Base-by-base conservation (phyloP, 1,140 invertebrate genomes). In the Charaxes varanes region DNA sequence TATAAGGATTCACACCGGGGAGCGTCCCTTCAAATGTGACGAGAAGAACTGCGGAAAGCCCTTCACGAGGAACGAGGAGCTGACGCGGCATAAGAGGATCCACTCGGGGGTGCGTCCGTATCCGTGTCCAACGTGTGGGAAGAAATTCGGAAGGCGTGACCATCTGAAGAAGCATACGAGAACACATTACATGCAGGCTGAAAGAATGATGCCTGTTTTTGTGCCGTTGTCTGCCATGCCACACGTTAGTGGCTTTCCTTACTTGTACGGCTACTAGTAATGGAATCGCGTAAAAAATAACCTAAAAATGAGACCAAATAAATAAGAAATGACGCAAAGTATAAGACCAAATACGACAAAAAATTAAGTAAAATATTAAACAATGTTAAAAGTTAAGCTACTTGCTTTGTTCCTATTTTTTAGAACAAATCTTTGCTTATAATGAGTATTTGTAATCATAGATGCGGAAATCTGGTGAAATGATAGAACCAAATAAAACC, bases 31-130 rank as follows among this genome's bases (percentile, higher is more conserved):
- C 71, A 91, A 91, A 52, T 97, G 95, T 68, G 92, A 95, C 26
- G 88, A 90, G 15, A 88, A 91, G 24, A 89, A 89, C 26, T 97
- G 96, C 61, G 92, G 91, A 0, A 97, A 97, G 72, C 91, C 91
- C 0, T 98, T 98, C 62, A 96, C 95, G 0, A 87, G 95, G 44
- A 98, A 97, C 73, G 95, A 97, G 78, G 95, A 98, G 67, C 77
- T 97, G 22, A 97, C 95, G 0, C 86, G 95, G 12, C 96, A 98
- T 77, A 93, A 93, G 53, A 87, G 94, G 36, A 98, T 97, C 32
- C 96, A 98, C 71, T 93, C 93, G 0, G 93, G 93, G 1, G 74
- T 93, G 0, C 86, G 93, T 4, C 94, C 94, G 0, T 95, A 91
- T 66, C 87, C 90, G 0, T 97, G 95, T 69, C 62, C 83, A 0